Conservation (phyloP, 2,113 vertebrate species). For the Hystrix brachyura region DNA sequence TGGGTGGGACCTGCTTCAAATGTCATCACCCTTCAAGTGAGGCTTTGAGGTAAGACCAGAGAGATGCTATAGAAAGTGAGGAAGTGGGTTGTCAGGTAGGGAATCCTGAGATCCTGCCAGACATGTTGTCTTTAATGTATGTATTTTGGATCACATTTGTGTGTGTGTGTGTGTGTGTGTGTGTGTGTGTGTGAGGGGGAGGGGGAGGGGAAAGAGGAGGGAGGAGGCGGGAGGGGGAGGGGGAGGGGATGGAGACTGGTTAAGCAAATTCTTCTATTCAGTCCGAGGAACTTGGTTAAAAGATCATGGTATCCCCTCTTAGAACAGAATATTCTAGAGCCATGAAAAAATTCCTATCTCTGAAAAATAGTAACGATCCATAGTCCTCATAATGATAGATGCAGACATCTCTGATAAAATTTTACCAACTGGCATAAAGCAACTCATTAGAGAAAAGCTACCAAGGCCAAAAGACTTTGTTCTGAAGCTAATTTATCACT, state of each 20-base stretch:
- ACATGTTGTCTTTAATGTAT: not conserved
- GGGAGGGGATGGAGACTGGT: accelerated
- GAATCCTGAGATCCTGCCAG: not conserved
- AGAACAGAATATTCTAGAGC: conserved; percentile 32
- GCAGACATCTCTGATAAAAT: conserved; percentile 20
- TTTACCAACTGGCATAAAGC: not conserved
- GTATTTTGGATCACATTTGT: not conserved
- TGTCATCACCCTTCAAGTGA: not conserved
- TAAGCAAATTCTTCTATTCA: not conserved
- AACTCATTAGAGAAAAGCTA: conserved; percentile 52
- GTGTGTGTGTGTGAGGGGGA: not conserved
- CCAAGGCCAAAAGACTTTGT: conserved; percentile 26
- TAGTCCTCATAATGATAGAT: conserved; percentile 37
- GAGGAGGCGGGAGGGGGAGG: no score
- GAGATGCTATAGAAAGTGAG: not conserved
- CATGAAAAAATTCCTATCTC: conserved; percentile 32
- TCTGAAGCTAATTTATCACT: conserved; percentile 40
- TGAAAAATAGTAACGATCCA: conserved; percentile 35
- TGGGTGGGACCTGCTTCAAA: not conserved
- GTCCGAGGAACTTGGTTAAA: conserved; percentile 1
- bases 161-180: not conserved
- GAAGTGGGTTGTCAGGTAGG: no score
- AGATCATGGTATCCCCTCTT: not conserved
- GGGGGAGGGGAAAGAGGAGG: no score
- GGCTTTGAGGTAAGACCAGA: accelerated